These are phyloP conservation scores for Myotis findleyi DNA, from an alignment of 2,797 vertebrate species.

Conservation along the genomic window DNA sequence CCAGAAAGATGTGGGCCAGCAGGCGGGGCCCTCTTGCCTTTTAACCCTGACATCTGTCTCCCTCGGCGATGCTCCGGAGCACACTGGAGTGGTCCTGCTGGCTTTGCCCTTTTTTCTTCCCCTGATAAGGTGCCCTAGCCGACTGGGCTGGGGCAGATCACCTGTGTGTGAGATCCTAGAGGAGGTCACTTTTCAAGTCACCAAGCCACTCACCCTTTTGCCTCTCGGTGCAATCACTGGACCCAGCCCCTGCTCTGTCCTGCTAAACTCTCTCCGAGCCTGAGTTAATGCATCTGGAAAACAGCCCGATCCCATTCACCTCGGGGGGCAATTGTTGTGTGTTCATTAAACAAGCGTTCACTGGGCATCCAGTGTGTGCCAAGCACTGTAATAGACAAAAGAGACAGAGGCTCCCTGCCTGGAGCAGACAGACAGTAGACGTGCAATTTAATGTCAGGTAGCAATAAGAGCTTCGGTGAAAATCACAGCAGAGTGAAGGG, in stretches of 20 bases:
- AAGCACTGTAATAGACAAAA: not conserved
- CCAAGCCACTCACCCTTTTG: not conserved
- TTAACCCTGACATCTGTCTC: not conserved
- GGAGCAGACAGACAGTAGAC: not conserved
- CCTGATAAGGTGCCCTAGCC: not conserved
- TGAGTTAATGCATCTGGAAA: not conserved
- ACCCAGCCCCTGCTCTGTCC: not conserved
- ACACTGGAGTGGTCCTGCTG: not conserved
- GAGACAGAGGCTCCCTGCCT: not conserved
- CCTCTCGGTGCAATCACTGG: accelerated
- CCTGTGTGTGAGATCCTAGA: not conserved
- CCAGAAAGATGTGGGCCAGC: not conserved
- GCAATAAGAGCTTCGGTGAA: not conserved
- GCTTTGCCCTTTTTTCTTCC: not conserved
- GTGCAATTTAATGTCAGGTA: not conserved
- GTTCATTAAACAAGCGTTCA: not conserved
- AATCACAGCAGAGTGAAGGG: not conserved
- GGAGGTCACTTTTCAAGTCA: not conserved
- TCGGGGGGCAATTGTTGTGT: accelerated
- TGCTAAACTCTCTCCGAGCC: not conserved
- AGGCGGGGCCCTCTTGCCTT: not conserved
- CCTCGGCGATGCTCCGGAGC: not conserved
- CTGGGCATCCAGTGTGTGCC: not conserved
- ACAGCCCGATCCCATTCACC: not conserved
- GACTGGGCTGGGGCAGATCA: not conserved